phyloP scores from a whole-genome alignment of 2,888 invertebrate genomes.

The Lasioglossum malachurum region DNA sequence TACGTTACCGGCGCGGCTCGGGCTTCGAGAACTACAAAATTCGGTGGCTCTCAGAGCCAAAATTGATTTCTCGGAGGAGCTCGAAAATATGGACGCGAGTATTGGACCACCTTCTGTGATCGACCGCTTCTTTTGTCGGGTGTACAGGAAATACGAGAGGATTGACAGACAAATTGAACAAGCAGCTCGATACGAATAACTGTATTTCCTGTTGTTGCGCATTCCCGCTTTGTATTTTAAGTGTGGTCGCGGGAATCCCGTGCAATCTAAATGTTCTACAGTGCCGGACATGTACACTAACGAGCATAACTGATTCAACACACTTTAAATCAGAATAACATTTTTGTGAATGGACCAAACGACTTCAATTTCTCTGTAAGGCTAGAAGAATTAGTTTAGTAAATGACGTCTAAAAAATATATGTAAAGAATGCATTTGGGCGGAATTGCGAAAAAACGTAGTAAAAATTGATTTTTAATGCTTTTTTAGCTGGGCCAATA shows the following conservation, averaged over 20 bases:
- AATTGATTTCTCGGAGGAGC: background rate
- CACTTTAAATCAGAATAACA: too few species aligned
- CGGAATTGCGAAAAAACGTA: too few species aligned
- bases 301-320: too few species aligned
- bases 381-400: too few species aligned
- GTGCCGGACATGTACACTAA: too few species aligned
- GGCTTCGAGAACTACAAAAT: background rate
- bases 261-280: background rate
- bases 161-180: background rate
- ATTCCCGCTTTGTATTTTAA: background rate
- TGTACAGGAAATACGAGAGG: background rate
- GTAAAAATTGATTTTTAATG: too few species aligned
- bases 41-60: background rate
- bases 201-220: background rate
- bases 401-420: too few species aligned
- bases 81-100: background rate
- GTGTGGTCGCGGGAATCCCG: background rate
- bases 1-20: conserved; percentile 17
- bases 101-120: background rate
- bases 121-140: background rate
- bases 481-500: too few species aligned
- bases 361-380: too few species aligned
- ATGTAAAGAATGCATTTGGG: too few species aligned
- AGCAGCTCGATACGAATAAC: background rate
- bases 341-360: too few species aligned